Base-by-base conservation (phyloP, 2,888 invertebrate species). In the Drosophila cracens region DNA sequence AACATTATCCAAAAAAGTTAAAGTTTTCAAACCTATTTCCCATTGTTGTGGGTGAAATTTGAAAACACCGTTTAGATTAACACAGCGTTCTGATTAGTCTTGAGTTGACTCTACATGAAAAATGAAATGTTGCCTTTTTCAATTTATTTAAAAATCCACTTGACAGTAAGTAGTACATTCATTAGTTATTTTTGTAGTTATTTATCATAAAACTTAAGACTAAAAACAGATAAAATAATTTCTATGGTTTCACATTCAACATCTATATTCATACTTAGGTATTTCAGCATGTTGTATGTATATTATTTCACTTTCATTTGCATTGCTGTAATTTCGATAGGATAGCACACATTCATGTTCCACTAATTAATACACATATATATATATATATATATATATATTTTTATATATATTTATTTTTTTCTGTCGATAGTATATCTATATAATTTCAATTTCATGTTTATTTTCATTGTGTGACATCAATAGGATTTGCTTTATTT, bases 181-280 rank as follows among this genome's bases (percentile, higher is more conserved):
- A 83, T 76, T 79, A 74, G 74, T 77, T 87, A 70, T 57, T 76
- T 59, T 79, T 77, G 59, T 54, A 65, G 81, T 49, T 75, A 53
- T 71, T 83, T 78, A 79, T 83, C 76, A 60, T 86, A 86, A 85
- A 87, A 86, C 87, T 85, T 86, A 86, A 21, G 34, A 25, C 66
- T 63, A 74, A 85, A 87, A 85, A 84, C 81, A 83, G 76, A 85
- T 85, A 79, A 81, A 83, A 81, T 86, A 81, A 83, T 85, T 86
- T 85, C 87, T 76, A 87, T 84, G 65, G 67, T 83, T 85, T 84
- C 76, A 79, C 82, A 78, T 79, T 76, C 73, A 88, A 89, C 89
- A 87, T 70, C 27, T 38, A 76, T 75, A 79, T 70, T 60, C 70
- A 78, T 61, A 68, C 56, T 56, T 66, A 53, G 52, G 66, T 64